Percentiles rank a stretch among this genome's conserved stretches.
Evolutionary conservation across 1,140 invertebrate species (phyloP).

Genomic region (Theocolax elegans): DNA sequence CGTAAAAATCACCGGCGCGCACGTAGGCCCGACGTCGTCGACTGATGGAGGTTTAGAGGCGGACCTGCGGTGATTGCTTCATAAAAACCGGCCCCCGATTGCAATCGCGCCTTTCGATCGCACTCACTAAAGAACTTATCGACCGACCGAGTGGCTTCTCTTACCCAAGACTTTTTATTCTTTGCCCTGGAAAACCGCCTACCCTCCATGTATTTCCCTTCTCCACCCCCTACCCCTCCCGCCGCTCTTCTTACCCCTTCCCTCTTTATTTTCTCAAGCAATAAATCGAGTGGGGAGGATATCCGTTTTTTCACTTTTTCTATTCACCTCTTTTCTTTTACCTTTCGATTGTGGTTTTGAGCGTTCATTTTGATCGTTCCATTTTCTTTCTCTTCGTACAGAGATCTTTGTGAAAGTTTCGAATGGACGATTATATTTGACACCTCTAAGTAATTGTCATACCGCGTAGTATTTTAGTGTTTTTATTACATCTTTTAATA

Average conservation of each 20-base stretch:
- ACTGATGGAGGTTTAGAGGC: slow-evolving; percentile 16
- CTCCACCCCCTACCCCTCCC: not conserved
- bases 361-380: not conserved
- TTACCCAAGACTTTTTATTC: slow-evolving; percentile 26
- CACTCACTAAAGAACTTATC: slow-evolving; percentile 38
- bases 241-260: no score
- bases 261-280: slow-evolving; percentile 26
- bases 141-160: slow-evolving; percentile 25
- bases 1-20: slow-evolving; percentile 40
- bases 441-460: no score
- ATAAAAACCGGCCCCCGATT: slow-evolving; percentile 46
- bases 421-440: no score
- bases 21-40: not conserved
- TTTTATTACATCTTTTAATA: no score
- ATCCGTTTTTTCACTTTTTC: slow-evolving; percentile 6
- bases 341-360: slow-evolving; percentile 13
- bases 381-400: no score
- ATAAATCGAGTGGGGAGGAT: slow-evolving; percentile 29
- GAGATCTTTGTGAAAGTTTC: no score
- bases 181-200: slow-evolving; percentile 22
- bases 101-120: no score
- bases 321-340: not conserved
- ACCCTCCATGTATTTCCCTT: slow-evolving; percentile 29
- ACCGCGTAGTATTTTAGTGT: no score
- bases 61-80: slow-evolving; percentile 48